Evolutionary conservation across 2,888 invertebrate genomes (phyloP).

Genomic region (Neoascia interrupta): DNA sequence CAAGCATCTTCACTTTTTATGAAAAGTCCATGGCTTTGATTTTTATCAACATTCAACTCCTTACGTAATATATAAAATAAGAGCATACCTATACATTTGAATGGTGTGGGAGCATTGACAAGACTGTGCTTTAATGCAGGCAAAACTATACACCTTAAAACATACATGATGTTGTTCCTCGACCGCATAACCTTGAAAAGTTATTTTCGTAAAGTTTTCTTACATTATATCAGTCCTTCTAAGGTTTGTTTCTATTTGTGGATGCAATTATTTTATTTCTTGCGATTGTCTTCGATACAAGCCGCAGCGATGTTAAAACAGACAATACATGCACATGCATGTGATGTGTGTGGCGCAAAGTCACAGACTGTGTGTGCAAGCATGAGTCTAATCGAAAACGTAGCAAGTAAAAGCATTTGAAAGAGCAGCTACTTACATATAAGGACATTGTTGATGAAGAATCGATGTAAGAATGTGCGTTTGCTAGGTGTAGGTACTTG

Average conservation of each 20-base stretch:
- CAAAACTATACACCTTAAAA: too few relatives aligned
- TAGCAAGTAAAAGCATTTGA: slow-evolving; percentile 11
- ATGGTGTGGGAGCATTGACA: too few relatives aligned
- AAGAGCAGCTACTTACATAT: slow-evolving; percentile 38
- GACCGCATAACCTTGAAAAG: slow-evolving; percentile 38
- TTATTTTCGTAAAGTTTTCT: slow-evolving; percentile 46
- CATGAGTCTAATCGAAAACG: slow-evolving; percentile 15
- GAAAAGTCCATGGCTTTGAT: too few relatives aligned
- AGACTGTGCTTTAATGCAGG: too few relatives aligned
- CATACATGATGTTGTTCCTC: too few relatives aligned
- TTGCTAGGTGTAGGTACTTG: slow-evolving; percentile 34
- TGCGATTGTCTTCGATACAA: slow-evolving; percentile 53
- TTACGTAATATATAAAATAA: too few relatives aligned
- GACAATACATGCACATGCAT: slow-evolving; percentile 5
- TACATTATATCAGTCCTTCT: slow-evolving; percentile 77
- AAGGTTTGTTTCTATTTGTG: slow-evolving; percentile 80
- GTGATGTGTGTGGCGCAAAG: too few relatives aligned
- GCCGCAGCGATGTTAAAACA: slow-evolving; percentile 29
- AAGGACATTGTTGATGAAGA: slow-evolving; percentile 20
- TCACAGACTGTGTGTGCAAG: background rate
- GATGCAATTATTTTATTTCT: slow-evolving; percentile 58
- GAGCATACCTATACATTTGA: too few relatives aligned
- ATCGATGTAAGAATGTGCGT: slow-evolving; percentile 43
- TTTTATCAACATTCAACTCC: too few relatives aligned
- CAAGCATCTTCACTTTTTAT: too few relatives aligned